phyloP scores from a whole-genome alignment of 2,113 vertebrate genomes.

The Oncorhynchus mykiss region DNA sequence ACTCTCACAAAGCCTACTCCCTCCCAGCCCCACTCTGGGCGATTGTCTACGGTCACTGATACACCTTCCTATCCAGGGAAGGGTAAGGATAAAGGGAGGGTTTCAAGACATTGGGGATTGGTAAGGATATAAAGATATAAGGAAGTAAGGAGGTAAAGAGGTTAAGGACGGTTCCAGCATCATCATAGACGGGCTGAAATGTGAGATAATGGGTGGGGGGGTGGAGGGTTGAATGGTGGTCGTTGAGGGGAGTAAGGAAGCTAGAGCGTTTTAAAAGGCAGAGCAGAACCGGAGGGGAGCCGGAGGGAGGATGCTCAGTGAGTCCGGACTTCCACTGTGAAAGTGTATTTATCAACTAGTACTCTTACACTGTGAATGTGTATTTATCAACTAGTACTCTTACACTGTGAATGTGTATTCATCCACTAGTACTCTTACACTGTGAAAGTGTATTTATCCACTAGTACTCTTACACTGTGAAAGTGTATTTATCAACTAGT shows the following conservation, averaged over 20 bases:
- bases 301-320: not conserved
- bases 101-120: slow-evolving; percentile 42
- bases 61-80: slow-evolving; percentile 27
- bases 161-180: not conserved
- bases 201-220: slow-evolving; percentile 72
- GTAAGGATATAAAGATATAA: too few relatives aligned
- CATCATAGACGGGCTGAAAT: slow-evolving; percentile 70
- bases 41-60: slow-evolving; percentile 62
- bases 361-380: too few relatives aligned
- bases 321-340: too few relatives aligned
- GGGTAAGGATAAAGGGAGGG: slow-evolving; percentile 36
- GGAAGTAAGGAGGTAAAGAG: not conserved
- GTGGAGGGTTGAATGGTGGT: slow-evolving; percentile 24
- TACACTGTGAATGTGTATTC: too few relatives aligned
- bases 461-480: too few relatives aligned
- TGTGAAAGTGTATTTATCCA: too few relatives aligned
- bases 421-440: too few relatives aligned
- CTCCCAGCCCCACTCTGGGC: slow-evolving; percentile 38
- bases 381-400: too few relatives aligned
- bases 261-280: slow-evolving; percentile 41
- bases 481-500: too few relatives aligned
- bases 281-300: slow-evolving; percentile 50
- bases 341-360: too few relatives aligned
- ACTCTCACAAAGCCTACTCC: slow-evolving; percentile 58
- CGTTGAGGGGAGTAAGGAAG: slow-evolving; percentile 11